Evolutionary conservation across 1,140 invertebrate genomes (phyloP).

Genomic region (Drosophila insularis): DNA sequence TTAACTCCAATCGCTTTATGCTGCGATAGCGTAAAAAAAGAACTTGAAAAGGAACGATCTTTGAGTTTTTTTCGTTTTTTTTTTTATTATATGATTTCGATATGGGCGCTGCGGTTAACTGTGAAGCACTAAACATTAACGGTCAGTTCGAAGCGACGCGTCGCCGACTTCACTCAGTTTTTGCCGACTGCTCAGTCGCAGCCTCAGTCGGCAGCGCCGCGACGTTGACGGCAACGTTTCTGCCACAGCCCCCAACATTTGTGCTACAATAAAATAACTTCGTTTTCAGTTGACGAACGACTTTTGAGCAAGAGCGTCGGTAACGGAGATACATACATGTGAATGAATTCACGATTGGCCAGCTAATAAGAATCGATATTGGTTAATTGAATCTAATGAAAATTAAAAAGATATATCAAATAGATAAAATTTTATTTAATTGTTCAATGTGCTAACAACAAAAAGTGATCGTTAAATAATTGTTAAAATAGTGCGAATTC

Average conservation of each 20-base stretch:
- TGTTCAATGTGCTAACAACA: conserved; percentile 21
- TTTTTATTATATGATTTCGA: background rate
- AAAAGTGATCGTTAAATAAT: conserved; percentile 22
- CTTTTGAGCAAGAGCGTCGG: conserved; percentile 56
- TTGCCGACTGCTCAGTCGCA: conserved; percentile 18
- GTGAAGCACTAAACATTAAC: conserved; percentile 65
- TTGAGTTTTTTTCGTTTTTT: conserved; percentile 3
- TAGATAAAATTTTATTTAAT: background rate
- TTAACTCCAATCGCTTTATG: conserved; percentile 5
- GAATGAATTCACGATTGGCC: background rate
- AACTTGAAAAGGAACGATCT: conserved; percentile 38
- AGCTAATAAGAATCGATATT: conserved; percentile 38
- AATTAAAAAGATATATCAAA: conserved; percentile 25
- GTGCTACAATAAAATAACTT: conserved; percentile 50
- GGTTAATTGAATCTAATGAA: conserved; percentile 17
- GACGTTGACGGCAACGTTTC: background rate
- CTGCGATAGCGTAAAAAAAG: conserved; percentile 23
- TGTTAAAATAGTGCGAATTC: conserved; percentile 40
- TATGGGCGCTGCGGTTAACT: conserved; percentile 49
- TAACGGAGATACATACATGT: background rate
- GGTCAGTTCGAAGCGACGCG: conserved; percentile 27
- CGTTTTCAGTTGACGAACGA: conserved; percentile 57
- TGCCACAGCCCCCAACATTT: conserved; percentile 32
- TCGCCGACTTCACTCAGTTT: conserved; percentile 12
- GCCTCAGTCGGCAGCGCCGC: background rate